phyloP scores from a whole-genome alignment of 2,797 vertebrate species.

The Periophthalmus magnuspinnatus region DNA sequence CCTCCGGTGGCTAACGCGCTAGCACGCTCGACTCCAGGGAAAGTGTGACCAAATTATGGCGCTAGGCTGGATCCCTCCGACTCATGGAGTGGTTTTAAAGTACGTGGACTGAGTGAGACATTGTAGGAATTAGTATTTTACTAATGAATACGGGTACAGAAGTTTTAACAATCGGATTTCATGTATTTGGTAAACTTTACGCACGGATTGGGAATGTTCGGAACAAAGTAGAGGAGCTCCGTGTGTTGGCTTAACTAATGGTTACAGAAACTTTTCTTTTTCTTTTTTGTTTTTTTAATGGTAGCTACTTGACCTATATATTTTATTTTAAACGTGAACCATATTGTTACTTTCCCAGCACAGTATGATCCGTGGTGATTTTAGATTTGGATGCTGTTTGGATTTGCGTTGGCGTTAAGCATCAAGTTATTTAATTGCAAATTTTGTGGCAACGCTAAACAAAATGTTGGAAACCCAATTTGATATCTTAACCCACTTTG shows the following conservation, averaged over 20 bases:
- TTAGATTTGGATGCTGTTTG: not conserved
- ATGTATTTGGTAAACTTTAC: not conserved
- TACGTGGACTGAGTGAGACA: no score
- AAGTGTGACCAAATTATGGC: constrained; percentile 71
- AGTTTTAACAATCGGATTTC: not conserved
- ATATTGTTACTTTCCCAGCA: not conserved
- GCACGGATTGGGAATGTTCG: not conserved
- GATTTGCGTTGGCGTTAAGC: not conserved
- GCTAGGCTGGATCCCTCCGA: constrained; percentile 50
- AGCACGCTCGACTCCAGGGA: constrained; percentile 59
- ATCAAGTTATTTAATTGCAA: not conserved
- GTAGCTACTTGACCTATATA: not conserved
- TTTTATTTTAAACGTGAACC: not conserved
- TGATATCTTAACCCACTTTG: not conserved
- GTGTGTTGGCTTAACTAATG: not conserved
- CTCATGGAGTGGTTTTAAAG: constrained; percentile 33
- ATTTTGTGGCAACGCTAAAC: not conserved
- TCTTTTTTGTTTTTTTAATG: not conserved
- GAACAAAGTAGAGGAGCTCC: constrained; percentile 4
- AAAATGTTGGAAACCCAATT: not conserved
- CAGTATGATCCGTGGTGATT: not conserved
- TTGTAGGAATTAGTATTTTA: not conserved
- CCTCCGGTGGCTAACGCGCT: constrained; percentile 50
- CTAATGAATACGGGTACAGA: accelerated
- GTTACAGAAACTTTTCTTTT: not conserved